These are phyloP conservation scores for Pantherophis alleghaniensis DNA, from an alignment of 2,797 vertebrate genomes.

Conservation along the genomic window DNA sequence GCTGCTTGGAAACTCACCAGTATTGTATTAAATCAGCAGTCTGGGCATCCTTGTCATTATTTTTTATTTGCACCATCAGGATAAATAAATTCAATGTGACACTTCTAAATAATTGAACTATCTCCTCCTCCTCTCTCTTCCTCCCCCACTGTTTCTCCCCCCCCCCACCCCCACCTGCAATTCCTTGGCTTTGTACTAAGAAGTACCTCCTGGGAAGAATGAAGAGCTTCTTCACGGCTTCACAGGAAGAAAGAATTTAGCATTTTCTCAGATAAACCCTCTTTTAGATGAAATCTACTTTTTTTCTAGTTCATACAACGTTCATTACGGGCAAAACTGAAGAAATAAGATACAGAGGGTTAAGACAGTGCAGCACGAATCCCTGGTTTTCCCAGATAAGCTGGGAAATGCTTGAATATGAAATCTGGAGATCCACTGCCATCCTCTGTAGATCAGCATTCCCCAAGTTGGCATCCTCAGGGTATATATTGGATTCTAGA, in stretches of 20 bases:
- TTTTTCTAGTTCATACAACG: background rate
- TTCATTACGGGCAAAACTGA: background rate
- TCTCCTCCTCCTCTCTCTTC: background rate
- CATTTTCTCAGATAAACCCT: background rate
- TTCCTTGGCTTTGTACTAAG: background rate
- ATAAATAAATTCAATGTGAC: constrained; percentile 49
- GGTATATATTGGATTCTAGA: background rate
- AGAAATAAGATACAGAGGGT: background rate
- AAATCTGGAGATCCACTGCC: background rate
- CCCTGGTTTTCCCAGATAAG: background rate
- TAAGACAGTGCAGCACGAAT: background rate
- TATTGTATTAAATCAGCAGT: constrained; percentile 10
- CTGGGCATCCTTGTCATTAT: constrained; percentile 34
- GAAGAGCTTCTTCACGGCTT: background rate
- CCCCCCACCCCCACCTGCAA: background rate
- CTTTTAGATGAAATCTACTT: background rate
- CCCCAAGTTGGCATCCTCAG: background rate
- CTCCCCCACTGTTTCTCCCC: background rate
- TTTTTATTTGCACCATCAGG: constrained; percentile 46
- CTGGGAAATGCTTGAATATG: background rate
- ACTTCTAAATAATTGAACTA: constrained; percentile 2
- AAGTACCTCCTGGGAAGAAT: background rate
- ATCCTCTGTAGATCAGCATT: background rate
- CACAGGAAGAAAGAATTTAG: background rate
- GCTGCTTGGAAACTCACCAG: constrained; percentile 11